Evolutionary conservation across 1,140 invertebrate genomes (phyloP).

Genomic region (Drosophila jambulina): DNA sequence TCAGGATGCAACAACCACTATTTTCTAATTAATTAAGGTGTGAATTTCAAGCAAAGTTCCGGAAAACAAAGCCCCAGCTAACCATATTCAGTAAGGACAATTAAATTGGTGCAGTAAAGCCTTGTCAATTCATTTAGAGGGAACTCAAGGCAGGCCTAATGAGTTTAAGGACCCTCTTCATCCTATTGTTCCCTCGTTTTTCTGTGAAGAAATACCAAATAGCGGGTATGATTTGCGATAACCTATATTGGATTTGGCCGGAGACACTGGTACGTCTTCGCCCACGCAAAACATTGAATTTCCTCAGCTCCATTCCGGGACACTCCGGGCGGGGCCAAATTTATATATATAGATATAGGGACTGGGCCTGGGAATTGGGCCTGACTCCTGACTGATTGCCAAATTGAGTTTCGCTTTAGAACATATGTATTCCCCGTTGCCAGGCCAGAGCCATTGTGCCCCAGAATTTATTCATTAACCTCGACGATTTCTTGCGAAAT

Average conservation of each 20-base stretch:
- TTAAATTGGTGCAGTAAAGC: neutral
- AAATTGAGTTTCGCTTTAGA: slow-evolving; percentile 52
- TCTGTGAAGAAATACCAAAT: neutral
- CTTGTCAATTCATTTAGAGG: neutral
- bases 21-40: neutral
- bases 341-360: neutral
- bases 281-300: slow-evolving; percentile 30
- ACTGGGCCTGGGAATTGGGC: slow-evolving; percentile 4
- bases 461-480: slow-evolving; percentile 51
- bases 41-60: neutral
- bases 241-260: slow-evolving; percentile 27
- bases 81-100: neutral
- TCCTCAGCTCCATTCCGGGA: slow-evolving; percentile 16
- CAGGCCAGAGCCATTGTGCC: slow-evolving; percentile 19
- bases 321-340: neutral
- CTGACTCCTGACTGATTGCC: slow-evolving; percentile 54
- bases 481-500: slow-evolving; percentile 37
- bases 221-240: slow-evolving; percentile 18
- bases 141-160: neutral
- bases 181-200: neutral
- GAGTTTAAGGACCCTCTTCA: slow-evolving; percentile 1
- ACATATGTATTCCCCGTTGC: slow-evolving; percentile 44
- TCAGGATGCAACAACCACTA: neutral
- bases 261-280: slow-evolving; percentile 37
- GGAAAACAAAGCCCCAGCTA: neutral